Base-by-base conservation (phyloP, 2,797 vertebrate genomes). In the Miichthys miiuy region DNA sequence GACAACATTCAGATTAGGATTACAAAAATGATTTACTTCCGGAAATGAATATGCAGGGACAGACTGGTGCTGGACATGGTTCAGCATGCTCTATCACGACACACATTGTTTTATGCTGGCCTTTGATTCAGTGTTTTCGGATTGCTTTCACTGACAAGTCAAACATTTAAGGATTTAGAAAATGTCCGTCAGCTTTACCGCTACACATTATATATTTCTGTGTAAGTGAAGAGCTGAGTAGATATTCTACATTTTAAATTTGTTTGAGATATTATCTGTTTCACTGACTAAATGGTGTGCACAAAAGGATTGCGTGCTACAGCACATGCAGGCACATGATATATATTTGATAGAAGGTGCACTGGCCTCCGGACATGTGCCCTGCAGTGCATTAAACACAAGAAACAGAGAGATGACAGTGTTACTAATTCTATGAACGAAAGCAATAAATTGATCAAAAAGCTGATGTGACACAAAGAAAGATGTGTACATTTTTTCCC, bases 1-100 rank as follows among this genome's bases (percentile, higher is more conserved):
- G 89, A 85, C 92, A 90, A 91, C 90, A 91, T 92, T 94, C 91
- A 94, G 95, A 96, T 96, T 95, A 95, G 95, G 95, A 96, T 95
- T 95, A 95, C 85, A 88, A 93, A 95, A 95, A 95, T 93, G 81
- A 95, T 95, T 94, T 89, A 94, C 93, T 95, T 96, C 94, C 93
- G 91, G 93, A 95, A 95, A 95, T 95, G 62, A 95, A 93, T 92
- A 93, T 89, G 74, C 79, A 89, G 68, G 77, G 75, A 76, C 84
- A 85, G 80, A 81, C 52, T 16, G 52, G 74, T 5, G 6, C 41
- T 20, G 67, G 73, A 61, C 34, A 65, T 58, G 78, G 71, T 38
- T 86, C 68, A 55, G 58, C 48, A 21, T 62, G 56, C 42, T 68
- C 52, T 23, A 12, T 73, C 83, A 78, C 4, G 9, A 73, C 76